Conservation (phyloP, 2,888 invertebrate species). For the Meganola albula region DNA sequence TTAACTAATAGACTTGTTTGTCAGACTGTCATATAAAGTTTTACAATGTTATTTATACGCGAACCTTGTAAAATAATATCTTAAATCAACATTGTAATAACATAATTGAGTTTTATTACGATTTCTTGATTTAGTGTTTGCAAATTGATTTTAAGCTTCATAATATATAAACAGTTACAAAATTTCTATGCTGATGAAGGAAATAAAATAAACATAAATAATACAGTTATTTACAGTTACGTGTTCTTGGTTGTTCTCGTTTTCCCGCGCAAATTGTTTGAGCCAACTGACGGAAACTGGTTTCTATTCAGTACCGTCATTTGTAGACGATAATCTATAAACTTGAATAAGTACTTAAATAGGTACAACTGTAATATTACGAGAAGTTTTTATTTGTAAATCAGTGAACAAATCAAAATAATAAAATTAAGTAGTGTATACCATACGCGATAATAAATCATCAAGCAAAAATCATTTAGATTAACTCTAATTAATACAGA, state of each 20-base stretch:
- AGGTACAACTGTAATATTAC: no score
- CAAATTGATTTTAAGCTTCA: constrained; percentile 2
- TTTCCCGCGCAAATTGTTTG: constrained; percentile 24
- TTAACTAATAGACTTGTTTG: constrained; percentile 24
- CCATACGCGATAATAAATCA: no score
- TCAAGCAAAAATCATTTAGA: constrained; percentile 22
- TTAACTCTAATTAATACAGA: constrained; percentile 40
- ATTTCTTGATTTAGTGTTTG: constrained; percentile 8
- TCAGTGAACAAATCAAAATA: no score
- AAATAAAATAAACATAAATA: not conserved
- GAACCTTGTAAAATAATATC: no score
- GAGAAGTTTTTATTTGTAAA: no score
- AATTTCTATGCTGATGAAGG: constrained; percentile 5
- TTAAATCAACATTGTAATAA: constrained; percentile 13
- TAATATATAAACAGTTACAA: not conserved
- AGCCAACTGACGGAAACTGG: constrained; percentile 4
- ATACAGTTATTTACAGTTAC: not conserved
- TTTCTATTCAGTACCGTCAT: constrained; percentile 4
- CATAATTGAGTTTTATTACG: constrained; percentile 12
- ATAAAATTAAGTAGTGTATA: no score
- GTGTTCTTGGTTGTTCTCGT: constrained; percentile 1
- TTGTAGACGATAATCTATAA: constrained; percentile 6
- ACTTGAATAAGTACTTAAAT: no score
- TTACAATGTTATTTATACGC: constrained; percentile 14
- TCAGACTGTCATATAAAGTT: constrained; percentile 14